Evolutionary conservation across 2,888 invertebrate species (phyloP).

Genomic region (Amblyteles armatorius): DNA sequence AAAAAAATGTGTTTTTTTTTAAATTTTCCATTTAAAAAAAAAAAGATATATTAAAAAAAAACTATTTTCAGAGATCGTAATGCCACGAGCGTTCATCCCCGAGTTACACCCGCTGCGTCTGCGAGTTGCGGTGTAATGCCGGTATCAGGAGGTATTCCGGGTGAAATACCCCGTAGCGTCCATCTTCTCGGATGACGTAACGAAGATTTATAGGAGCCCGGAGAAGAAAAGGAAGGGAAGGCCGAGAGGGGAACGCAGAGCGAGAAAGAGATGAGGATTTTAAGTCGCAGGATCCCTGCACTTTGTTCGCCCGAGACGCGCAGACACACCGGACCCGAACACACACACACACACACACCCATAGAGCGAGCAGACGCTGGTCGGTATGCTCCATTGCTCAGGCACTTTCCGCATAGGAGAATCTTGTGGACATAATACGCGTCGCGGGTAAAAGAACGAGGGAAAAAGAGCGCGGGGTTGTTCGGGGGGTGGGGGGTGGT

Average conservation of each 20-base stretch:
- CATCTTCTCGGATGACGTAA: slow-evolving; percentile 68
- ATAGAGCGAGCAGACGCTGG: background rate
- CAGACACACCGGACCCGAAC: slow-evolving; percentile 5
- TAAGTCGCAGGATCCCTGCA: slow-evolving; percentile 55
- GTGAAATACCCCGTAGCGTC: slow-evolving; percentile 67
- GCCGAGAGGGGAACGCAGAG: slow-evolving; percentile 21
- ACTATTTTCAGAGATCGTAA: background rate
- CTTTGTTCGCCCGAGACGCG: slow-evolving; percentile 54
- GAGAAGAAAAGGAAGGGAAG: slow-evolving; percentile 2
- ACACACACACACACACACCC: slow-evolving; percentile 5
- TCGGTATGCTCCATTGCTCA: slow-evolving; percentile 9
- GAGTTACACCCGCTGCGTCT: slow-evolving; percentile 11
- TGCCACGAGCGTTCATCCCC: slow-evolving; percentile 7
- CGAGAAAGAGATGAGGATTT: slow-evolving; percentile 57
- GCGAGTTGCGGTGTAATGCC: slow-evolving; percentile 8
- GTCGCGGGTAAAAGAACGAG: slow-evolving; percentile 19
- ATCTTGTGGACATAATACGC: slow-evolving; percentile 60
- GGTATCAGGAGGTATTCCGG: slow-evolving; percentile 58
- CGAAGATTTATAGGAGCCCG: slow-evolving; percentile 70
- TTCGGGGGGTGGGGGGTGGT: background rate
- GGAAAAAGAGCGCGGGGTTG: slow-evolving; percentile 16
- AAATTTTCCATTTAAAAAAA: background rate
- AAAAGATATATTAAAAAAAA: background rate
- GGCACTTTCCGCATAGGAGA: slow-evolving; percentile 46
- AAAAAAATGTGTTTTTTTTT: background rate